Percentiles rank a stretch among this genome's conserved stretches.
These are phyloP conservation scores for Oscheius sp. DNA, from an alignment of 2,888 invertebrate species.

Conservation along the genomic window DNA sequence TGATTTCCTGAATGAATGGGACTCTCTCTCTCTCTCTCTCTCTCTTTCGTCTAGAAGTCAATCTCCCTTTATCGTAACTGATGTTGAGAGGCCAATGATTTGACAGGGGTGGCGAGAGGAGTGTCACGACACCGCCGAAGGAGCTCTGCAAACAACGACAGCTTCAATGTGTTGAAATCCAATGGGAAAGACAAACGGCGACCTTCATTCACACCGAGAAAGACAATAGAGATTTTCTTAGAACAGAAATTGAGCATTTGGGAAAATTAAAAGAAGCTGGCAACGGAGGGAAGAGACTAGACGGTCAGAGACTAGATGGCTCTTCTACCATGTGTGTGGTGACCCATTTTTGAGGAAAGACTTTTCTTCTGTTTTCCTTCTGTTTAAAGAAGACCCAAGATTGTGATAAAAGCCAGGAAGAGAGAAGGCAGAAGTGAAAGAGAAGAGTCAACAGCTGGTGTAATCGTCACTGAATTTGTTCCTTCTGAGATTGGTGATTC, in stretches of 20 bases:
- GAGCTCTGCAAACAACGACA: conserved; percentile 18
- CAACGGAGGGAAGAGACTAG: conserved; percentile 6
- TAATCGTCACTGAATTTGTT: conserved; percentile 44
- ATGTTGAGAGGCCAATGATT: no score
- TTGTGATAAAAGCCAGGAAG: not conserved
- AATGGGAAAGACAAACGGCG: conserved; percentile 20
- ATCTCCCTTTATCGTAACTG: no score
- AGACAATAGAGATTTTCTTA: conserved; percentile 7
- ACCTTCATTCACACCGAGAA: conserved; percentile 1
- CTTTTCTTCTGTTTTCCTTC: no score
- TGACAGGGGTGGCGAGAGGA: conserved; percentile 6
- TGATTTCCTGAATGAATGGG: no score
- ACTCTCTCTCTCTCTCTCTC: no score
- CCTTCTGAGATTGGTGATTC: conserved; percentile 32
- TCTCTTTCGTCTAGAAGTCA: no score
- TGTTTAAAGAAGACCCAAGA: not conserved
- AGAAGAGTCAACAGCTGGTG: conserved; percentile 27
- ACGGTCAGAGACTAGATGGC: not conserved
- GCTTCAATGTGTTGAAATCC: conserved; percentile 24
- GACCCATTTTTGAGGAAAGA: conserved; percentile 18
- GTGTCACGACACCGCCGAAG: conserved; percentile 25
- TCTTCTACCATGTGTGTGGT: conserved; percentile 2
- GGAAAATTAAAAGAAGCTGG: not conserved
- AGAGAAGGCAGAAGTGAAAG: not conserved
- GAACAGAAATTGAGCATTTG: conserved; percentile 1